A percentile compares a stretch with the other conserved stretches of the same genome.
Conservation (phyloP, 2,888 invertebrate genomes). For the Petrophora chlorosata region DNA sequence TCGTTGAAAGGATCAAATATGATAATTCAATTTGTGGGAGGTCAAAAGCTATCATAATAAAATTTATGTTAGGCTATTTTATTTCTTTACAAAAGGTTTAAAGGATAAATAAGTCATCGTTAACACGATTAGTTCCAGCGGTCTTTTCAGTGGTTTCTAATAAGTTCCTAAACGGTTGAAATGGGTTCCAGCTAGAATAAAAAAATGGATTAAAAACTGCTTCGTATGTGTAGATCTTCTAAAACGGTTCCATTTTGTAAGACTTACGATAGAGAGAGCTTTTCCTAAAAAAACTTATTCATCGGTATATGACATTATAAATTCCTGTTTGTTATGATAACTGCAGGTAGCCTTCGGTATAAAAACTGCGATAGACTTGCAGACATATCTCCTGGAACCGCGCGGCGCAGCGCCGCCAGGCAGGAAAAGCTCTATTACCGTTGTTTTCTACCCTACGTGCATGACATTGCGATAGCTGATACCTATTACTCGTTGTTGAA, state of each 20-base stretch:
- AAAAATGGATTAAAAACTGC: too few species aligned
- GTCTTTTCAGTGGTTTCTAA: constrained; percentile 2
- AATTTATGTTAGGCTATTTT: constrained; percentile 22
- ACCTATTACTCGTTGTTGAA: background rate
- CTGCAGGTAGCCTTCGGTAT: constrained; percentile 32
- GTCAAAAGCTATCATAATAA: constrained; percentile 39
- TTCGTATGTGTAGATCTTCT: too few species aligned
- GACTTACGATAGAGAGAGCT: too few species aligned
- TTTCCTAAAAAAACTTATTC: too few species aligned
- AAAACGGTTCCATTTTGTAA: background rate
- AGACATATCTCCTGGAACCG: constrained; percentile 56
- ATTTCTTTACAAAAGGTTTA: constrained; percentile 8
- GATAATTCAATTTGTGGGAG: constrained; percentile 68
- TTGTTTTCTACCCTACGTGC: constrained; percentile 31
- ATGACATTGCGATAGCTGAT: constrained; percentile 1
- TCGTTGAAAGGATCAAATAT: constrained; percentile 68
- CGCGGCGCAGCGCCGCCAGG: constrained; percentile 40
- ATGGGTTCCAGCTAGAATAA: too few species aligned
- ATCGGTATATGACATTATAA: constrained; percentile 23
- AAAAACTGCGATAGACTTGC: constrained; percentile 48
- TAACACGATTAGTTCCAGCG: constrained; percentile 14
- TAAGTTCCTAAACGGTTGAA: background rate
- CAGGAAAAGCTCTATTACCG: constrained; percentile 41
- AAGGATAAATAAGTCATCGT: constrained; percentile 15
- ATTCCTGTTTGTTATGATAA: constrained; percentile 29